A percentile compares a stretch with the other conserved stretches of the same genome.
Conservation (phyloP, 2,888 invertebrate species). For the Cheilosia vulpina region DNA sequence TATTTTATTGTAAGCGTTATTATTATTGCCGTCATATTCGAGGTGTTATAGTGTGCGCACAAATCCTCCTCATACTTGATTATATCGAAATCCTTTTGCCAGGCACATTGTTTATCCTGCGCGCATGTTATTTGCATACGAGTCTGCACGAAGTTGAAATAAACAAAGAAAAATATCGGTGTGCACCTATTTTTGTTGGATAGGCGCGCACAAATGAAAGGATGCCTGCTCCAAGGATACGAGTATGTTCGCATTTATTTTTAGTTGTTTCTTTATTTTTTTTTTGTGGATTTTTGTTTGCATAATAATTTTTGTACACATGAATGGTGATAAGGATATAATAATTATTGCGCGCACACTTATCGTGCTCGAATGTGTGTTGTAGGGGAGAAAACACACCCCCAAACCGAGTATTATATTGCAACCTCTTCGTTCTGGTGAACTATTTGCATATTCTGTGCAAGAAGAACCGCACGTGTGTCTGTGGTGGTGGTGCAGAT, state of each 20-base stretch:
- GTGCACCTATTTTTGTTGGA: conserved; percentile 7
- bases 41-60: conserved; percentile 31
- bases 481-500: conserved; percentile 28
- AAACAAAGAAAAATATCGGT: conserved; percentile 35
- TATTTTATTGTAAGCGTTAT: conserved; percentile 61
- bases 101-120: conserved; percentile 58
- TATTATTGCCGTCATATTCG: conserved; percentile 64
- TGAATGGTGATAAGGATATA: conserved; percentile 68
- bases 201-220: conserved; percentile 34
- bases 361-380: neutral
- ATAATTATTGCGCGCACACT: conserved; percentile 61
- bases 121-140: conserved; percentile 51
- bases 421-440: conserved; percentile 38
- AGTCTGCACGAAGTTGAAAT: conserved; percentile 38
- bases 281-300: neutral
- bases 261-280: conserved; percentile 36
- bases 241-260: conserved; percentile 33
- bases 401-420: neutral
- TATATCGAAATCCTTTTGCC: conserved; percentile 57
- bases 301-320: conserved; percentile 54
- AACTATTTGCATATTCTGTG: conserved; percentile 67
- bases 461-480: conserved; percentile 15
- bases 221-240: conserved; percentile 38
- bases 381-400: neutral
- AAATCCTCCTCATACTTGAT: conserved; percentile 25